Conservation (phyloP, 2,888 invertebrate species). For the Conus canariensis region DNA sequence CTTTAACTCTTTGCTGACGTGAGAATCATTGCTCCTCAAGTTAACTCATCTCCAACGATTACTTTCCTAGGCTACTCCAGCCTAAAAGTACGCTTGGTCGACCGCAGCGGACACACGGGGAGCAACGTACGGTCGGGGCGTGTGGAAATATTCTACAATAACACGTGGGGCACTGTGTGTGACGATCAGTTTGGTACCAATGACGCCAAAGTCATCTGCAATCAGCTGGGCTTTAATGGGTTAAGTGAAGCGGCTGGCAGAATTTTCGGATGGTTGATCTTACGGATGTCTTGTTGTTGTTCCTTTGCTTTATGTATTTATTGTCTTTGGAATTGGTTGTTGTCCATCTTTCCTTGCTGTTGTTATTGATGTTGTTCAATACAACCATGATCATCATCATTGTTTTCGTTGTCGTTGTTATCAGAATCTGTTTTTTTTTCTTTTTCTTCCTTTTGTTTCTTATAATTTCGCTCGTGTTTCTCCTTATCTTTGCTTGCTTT, state of each 20-base stretch:
- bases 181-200: constrained; percentile 52
- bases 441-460: too few species aligned
- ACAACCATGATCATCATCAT: too few species aligned
- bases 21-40: too few species aligned
- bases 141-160: constrained; percentile 57
- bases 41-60: too few species aligned
- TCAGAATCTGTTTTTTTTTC: too few species aligned
- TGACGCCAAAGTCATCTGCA: constrained; percentile 45
- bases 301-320: background rate
- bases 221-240: constrained; percentile 37
- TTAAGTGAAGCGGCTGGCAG: background rate
- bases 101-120: background rate
- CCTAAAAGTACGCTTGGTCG: background rate
- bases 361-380: too few species aligned
- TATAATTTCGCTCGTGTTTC: too few species aligned
- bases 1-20: too few species aligned
- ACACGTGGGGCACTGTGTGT: constrained; percentile 72
- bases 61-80: background rate
- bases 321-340: background rate
- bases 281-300: background rate
- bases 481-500: too few species aligned
- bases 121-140: constrained; percentile 48
- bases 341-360: background rate
- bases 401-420: too few species aligned
- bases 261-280: background rate